Percentiles rank a stretch among this genome's conserved stretches.
Evolutionary conservation across 2,797 vertebrate species (phyloP).

Genomic region (Onychomys torridus): DNA sequence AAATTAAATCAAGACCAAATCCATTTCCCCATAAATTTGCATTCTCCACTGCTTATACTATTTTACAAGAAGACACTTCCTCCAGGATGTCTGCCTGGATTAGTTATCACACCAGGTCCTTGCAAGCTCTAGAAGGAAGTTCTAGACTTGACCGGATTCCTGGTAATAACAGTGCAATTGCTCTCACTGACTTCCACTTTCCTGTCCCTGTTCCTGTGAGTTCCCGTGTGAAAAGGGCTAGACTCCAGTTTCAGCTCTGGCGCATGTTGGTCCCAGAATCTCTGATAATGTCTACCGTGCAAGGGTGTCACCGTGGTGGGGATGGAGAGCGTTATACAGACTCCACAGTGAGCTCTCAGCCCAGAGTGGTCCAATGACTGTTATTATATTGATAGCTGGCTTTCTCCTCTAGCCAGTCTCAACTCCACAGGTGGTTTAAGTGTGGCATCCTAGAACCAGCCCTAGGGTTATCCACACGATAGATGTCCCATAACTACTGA

Average conservation of each 20-base stretch:
- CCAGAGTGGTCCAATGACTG: background rate
- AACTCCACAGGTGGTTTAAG: background rate
- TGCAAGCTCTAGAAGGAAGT: background rate
- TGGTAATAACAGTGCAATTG: background rate
- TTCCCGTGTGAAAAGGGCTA: background rate
- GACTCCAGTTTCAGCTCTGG: background rate
- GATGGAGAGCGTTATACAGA: background rate
- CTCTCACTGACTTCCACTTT: background rate
- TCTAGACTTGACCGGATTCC: background rate
- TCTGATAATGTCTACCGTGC: background rate
- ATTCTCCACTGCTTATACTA: background rate
- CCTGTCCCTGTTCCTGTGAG: background rate
- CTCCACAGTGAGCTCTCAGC: background rate
- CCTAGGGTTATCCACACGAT: background rate
- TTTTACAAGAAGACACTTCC: background rate
- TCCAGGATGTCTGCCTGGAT: background rate
- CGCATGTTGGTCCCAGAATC: background rate
- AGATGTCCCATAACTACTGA: background rate
- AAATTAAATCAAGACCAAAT: slow-evolving; percentile 1
- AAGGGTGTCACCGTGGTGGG: background rate
- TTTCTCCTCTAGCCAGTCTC: slow-evolving; percentile 15
- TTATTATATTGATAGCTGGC: background rate
- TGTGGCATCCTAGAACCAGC: background rate
- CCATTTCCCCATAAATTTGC: background rate
- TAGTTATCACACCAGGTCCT: background rate